A percentile compares a stretch with the other conserved stretches of the same genome.
These are phyloP conservation scores for Tachysurus fulvidraco DNA, from an alignment of 2,113 vertebrate genomes.

Conservation along the genomic window DNA sequence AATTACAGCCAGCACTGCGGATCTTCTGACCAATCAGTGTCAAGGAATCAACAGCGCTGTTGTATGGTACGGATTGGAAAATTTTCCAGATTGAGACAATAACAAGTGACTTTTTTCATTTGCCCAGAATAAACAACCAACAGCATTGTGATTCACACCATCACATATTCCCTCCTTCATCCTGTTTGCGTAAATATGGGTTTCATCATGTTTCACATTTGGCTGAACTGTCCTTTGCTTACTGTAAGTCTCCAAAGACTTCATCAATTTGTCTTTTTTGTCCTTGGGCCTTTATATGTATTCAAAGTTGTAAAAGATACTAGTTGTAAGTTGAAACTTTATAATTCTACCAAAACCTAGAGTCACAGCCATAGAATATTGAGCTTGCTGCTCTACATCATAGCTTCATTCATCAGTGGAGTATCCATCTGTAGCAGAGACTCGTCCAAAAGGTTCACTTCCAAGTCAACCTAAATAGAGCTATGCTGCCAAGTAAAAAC, in stretches of 20 bases:
- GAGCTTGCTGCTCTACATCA: neutral
- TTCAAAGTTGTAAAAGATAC: neutral
- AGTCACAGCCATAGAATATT: neutral
- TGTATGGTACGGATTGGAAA: neutral
- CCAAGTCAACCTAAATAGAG: conserved; percentile 20
- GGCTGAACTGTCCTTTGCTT: neutral
- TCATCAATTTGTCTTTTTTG: no score
- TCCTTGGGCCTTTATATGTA: neutral
- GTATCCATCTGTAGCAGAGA: conserved; percentile 12
- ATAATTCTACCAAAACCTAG: neutral
- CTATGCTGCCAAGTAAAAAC: conserved; percentile 1
- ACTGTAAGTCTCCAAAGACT: neutral
- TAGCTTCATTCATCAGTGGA: neutral
- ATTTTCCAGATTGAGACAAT: neutral
- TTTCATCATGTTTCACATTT: neutral
- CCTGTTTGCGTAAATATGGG: neutral
- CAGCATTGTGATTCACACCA: neutral
- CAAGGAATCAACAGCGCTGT: neutral
- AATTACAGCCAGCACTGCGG: neutral
- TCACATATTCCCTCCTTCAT: neutral
- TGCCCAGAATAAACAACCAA: neutral
- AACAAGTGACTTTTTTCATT: neutral
- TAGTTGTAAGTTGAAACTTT: neutral
- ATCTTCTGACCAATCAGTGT: neutral
- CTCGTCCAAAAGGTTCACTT: neutral